A percentile compares a stretch with the other conserved stretches of the same genome.
These are phyloP conservation scores for Odontocolon sp. DNA, from an alignment of 2,888 invertebrate species.

Conservation along the genomic window DNA sequence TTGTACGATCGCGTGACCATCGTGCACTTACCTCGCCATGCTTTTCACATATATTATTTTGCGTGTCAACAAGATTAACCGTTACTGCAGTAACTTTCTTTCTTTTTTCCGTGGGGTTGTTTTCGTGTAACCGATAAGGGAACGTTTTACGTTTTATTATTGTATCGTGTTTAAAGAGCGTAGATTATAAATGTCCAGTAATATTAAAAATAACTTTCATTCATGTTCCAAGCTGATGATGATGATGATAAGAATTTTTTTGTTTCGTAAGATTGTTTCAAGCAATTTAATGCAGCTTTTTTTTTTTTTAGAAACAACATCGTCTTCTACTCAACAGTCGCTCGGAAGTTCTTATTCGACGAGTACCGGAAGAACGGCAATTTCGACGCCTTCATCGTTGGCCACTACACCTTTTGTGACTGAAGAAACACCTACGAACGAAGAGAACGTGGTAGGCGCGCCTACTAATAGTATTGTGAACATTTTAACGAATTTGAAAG, in stretches of 20 bases:
- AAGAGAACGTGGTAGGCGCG: neutral
- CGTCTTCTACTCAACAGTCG: neutral
- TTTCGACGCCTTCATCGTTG: neutral
- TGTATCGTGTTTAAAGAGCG: neutral
- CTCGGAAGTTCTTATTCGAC: neutral
- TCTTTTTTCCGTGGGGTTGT: neutral
- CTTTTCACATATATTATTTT: too few relatives aligned
- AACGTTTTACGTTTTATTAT: neutral
- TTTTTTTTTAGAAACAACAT: slow-evolving; percentile 5
- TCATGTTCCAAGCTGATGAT: too few relatives aligned
- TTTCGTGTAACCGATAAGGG: neutral
- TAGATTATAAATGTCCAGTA: neutral
- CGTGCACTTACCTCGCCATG: neutral
- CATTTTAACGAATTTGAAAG: slow-evolving; percentile 43
- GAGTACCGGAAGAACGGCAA: neutral
- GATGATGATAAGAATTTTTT: too few relatives aligned
- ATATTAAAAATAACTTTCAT: too few relatives aligned
- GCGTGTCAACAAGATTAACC: too few relatives aligned
- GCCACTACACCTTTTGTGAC: neutral
- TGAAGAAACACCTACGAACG: neutral
- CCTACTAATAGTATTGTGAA: slow-evolving; percentile 8
- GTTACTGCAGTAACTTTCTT: too few relatives aligned
- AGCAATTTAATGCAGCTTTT: neutral
- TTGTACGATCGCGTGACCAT: neutral
- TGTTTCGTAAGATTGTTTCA: too few relatives aligned